Evolutionary conservation across 2,888 invertebrate genomes (phyloP).

Genomic region (Aelia acuminata): DNA sequence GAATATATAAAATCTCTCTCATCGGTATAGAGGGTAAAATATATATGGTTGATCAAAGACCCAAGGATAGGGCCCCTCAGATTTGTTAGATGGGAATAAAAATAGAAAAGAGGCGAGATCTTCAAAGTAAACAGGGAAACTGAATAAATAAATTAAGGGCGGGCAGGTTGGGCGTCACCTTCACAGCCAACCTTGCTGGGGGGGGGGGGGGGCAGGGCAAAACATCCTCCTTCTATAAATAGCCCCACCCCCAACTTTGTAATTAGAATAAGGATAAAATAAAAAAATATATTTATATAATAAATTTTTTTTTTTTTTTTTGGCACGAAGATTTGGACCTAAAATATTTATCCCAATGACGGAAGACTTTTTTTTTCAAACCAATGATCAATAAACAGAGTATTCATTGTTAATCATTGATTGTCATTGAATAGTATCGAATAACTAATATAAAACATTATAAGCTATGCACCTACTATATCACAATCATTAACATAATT

Average conservation of each 20-base stretch:
- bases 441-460: too few relatives aligned
- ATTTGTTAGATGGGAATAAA: slow-evolving; percentile 9
- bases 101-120: slow-evolving; percentile 5
- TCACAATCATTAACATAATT: too few relatives aligned
- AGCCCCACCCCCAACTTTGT: neutral
- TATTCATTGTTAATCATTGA: too few relatives aligned
- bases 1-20: neutral
- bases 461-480: too few relatives aligned
- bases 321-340: too few relatives aligned
- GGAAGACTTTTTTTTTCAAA: too few relatives aligned
- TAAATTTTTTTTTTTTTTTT: too few relatives aligned
- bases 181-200: neutral
- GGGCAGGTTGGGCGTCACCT: neutral
- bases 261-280: neutral
- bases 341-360: too few relatives aligned
- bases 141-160: slow-evolving; percentile 34
- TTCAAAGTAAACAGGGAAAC: slow-evolving; percentile 34
- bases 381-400: too few relatives aligned
- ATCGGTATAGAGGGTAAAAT: neutral
- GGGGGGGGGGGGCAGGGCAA: neutral
- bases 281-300: too few relatives aligned
- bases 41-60: neutral
- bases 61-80: neutral
- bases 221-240: neutral
- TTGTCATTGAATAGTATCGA: too few relatives aligned